Conservation (phyloP, 2,888 invertebrate species). For the Catocala nupta region DNA sequence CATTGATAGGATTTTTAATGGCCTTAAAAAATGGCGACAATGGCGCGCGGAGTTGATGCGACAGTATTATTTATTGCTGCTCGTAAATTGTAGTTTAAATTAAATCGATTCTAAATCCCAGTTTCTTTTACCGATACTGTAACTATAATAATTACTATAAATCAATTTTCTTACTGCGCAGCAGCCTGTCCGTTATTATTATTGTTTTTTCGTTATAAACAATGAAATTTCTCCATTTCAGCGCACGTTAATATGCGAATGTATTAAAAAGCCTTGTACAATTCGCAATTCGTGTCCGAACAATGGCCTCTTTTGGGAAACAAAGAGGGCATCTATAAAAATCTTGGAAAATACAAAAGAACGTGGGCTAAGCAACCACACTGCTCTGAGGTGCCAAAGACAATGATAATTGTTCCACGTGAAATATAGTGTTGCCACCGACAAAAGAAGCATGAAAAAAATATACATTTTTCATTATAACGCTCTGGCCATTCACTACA, state of each 20-base stretch:
- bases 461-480: slow-evolving; percentile 81
- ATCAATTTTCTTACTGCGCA: slow-evolving; percentile 67
- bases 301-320: slow-evolving; percentile 52
- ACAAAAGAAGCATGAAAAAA: slow-evolving; percentile 80
- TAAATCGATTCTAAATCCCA: slow-evolving; percentile 80
- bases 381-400: slow-evolving; percentile 82
- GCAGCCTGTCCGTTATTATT: slow-evolving; percentile 47
- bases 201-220: slow-evolving; percentile 27
- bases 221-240: slow-evolving; percentile 28
- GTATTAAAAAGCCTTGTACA: slow-evolving; percentile 38
- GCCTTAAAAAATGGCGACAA: slow-evolving; percentile 84
- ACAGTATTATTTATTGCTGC: slow-evolving; percentile 80
- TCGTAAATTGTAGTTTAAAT: slow-evolving; percentile 84
- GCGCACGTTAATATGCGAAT: slow-evolving; percentile 11
- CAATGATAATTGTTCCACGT: slow-evolving; percentile 87
- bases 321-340: slow-evolving; percentile 54
- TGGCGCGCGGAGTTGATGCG: slow-evolving; percentile 74
- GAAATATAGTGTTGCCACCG: slow-evolving; percentile 86
- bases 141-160: slow-evolving; percentile 77
- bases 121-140: slow-evolving; percentile 71
- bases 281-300: slow-evolving; percentile 46
- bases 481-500: slow-evolving; percentile 81
- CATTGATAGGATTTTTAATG: slow-evolving; percentile 86
- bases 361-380: slow-evolving; percentile 66
- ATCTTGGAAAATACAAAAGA: slow-evolving; percentile 53